Conservation (phyloP, 53 echinoderm and acorn worm genomes). For the Apostichopus leukothele region DNA sequence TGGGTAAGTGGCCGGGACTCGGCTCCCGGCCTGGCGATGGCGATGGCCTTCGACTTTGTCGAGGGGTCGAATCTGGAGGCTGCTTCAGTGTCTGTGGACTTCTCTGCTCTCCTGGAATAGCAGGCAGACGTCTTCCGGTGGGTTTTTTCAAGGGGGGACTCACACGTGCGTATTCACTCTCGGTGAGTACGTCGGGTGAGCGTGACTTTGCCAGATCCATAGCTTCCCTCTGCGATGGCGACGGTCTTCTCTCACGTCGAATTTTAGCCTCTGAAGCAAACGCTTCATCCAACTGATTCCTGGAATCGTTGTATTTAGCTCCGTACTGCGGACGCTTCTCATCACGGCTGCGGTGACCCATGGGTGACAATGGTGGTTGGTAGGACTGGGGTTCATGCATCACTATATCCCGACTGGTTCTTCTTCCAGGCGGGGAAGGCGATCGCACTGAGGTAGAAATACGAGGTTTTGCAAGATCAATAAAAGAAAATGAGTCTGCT, state of each 20-base stretch:
- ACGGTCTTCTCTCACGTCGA: slow-evolving; percentile 55
- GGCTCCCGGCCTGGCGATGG: slow-evolving; percentile 68
- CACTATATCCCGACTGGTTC: slow-evolving; percentile 59
- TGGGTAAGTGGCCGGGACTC: slow-evolving; percentile 73
- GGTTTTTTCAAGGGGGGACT: slow-evolving; percentile 65
- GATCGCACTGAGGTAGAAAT: slow-evolving; percentile 62
- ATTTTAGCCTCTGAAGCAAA: slow-evolving; percentile 24
- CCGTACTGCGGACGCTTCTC: slow-evolving; percentile 40
- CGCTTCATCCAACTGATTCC: slow-evolving; percentile 32
- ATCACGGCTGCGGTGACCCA: slow-evolving; percentile 37
- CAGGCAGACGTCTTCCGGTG: slow-evolving; percentile 76
- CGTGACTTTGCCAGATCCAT: slow-evolving; percentile 48
- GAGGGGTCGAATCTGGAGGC: slow-evolving; percentile 61
- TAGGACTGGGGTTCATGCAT: slow-evolving; percentile 33
- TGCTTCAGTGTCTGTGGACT: slow-evolving; percentile 17
- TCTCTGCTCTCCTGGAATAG: slow-evolving; percentile 74
- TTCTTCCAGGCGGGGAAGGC: slow-evolving; percentile 71
- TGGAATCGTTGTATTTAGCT: slow-evolving; percentile 29
- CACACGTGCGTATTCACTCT: slow-evolving; percentile 62
- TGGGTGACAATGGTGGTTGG: slow-evolving; percentile 40
- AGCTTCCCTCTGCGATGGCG: slow-evolving; percentile 61
- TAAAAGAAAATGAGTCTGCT: too few relatives aligned
- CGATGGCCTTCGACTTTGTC: slow-evolving; percentile 74
- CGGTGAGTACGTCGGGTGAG: slow-evolving; percentile 66
- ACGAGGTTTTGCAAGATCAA: not conserved